phyloP scores from a whole-genome alignment of 2,888 invertebrate species.

The Clistopyga incitator region DNA sequence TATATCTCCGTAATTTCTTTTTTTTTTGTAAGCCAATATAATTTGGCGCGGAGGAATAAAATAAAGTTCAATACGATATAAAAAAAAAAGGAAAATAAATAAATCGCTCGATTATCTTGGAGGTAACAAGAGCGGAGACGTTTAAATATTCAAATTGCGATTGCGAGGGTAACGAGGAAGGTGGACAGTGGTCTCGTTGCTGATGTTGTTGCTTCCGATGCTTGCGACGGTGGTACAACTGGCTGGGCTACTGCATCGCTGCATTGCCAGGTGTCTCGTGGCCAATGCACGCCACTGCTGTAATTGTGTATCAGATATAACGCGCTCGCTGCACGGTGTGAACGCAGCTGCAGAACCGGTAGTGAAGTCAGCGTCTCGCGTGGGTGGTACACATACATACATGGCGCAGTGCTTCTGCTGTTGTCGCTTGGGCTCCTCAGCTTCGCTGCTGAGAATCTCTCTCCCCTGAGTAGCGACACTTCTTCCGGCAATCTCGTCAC shows the following conservation, averaged over 20 bases:
- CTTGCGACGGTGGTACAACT: slow-evolving; percentile 10
- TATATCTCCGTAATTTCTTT: not conserved
- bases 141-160: slow-evolving; percentile 42
- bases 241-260: slow-evolving; percentile 3
- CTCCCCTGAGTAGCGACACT: slow-evolving; percentile 37
- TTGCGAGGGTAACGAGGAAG: slow-evolving; percentile 33
- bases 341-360: slow-evolving; percentile 74
- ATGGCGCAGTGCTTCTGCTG: slow-evolving; percentile 37
- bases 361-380: slow-evolving; percentile 70
- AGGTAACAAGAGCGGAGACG: slow-evolving; percentile 1
- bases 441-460: slow-evolving; percentile 48
- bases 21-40: not conserved
- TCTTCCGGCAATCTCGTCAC: slow-evolving; percentile 56
- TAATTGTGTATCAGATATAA: slow-evolving; percentile 67
- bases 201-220: slow-evolving; percentile 39
- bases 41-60: not conserved
- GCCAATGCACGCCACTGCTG: slow-evolving; percentile 53
- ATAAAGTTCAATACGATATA: not conserved
- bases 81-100: not conserved
- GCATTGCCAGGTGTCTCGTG: slow-evolving; percentile 58
- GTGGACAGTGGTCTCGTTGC: slow-evolving; percentile 25
- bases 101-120: slow-evolving; percentile 33
- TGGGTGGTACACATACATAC: slow-evolving; percentile 64
- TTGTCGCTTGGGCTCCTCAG: slow-evolving; percentile 44
- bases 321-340: slow-evolving; percentile 58